Conservation (phyloP, 1,140 invertebrate species). For the Drosophila eugracilis region DNA sequence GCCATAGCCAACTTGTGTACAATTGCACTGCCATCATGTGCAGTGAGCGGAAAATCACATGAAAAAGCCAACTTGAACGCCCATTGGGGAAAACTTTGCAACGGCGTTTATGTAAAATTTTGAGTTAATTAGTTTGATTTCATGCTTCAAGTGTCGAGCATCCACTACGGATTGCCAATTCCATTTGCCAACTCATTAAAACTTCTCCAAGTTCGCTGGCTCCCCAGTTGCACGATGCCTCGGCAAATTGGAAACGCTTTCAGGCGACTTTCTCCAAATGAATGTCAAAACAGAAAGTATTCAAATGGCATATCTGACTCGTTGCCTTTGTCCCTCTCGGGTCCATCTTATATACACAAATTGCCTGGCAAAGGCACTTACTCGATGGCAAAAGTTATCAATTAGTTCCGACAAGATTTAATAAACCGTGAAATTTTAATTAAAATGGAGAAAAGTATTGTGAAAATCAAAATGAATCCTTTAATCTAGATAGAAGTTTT, state of each 20-base stretch:
- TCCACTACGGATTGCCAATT: constrained; percentile 56
- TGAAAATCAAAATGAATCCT: background rate
- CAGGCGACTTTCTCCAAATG: constrained; percentile 19
- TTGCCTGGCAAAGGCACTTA: constrained; percentile 14
- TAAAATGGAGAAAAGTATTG: constrained; percentile 17
- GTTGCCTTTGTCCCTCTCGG: constrained; percentile 3
- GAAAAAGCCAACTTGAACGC: constrained; percentile 29
- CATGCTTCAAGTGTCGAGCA: constrained; percentile 51
- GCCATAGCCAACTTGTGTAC: constrained; percentile 30
- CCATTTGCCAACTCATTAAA: constrained; percentile 60
- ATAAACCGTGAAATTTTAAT: constrained; percentile 28
- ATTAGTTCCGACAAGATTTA: constrained; percentile 26
- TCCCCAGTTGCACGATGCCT: constrained; percentile 5
- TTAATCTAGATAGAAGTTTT: constrained; percentile 1
- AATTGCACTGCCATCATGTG: constrained; percentile 47
- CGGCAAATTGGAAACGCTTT: constrained; percentile 36
- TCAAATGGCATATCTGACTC: constrained; percentile 22
- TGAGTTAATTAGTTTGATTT: constrained; percentile 68
- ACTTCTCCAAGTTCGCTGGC: constrained; percentile 40
- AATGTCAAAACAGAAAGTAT: constrained; percentile 45
- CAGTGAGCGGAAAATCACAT: constrained; percentile 60
- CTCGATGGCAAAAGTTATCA: constrained; percentile 9
- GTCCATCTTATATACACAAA: constrained; percentile 3
- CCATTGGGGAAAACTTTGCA: constrained; percentile 34
- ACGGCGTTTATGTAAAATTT: constrained; percentile 53